phyloP scores from a whole-genome alignment of 2,888 invertebrate species.

The Glomeris marginata region DNA sequence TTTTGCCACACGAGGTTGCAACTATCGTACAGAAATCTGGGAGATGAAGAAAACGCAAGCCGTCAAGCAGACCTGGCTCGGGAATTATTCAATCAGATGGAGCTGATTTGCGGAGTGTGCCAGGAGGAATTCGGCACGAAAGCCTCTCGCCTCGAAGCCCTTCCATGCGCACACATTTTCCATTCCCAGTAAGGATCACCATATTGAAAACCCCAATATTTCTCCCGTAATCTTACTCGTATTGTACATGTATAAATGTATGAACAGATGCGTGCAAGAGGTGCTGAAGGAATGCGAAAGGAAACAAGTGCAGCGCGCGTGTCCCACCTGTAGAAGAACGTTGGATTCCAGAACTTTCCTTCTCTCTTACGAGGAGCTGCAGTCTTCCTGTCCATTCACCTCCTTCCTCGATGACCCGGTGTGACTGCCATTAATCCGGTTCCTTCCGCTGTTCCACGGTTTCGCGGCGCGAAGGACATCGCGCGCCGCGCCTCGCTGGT shows the following conservation, averaged over 20 bases:
- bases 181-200: constrained; percentile 35
- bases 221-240: too few species aligned
- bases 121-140: constrained; percentile 55
- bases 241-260: too few species aligned
- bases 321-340: constrained; percentile 54
- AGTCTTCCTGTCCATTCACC: constrained; percentile 9
- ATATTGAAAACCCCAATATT: too few species aligned
- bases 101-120: constrained; percentile 66
- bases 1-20: constrained; percentile 49
- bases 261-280: constrained; percentile 48
- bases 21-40: constrained; percentile 62
- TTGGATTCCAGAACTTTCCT: constrained; percentile 48
- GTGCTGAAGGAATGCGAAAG: constrained; percentile 43
- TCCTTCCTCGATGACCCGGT: constrained; percentile 8
- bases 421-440: constrained; percentile 1
- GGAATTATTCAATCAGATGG: constrained; percentile 49
- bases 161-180: constrained; percentile 74
- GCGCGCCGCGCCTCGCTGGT: too few species aligned
- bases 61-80: constrained; percentile 57
- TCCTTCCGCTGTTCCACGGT: too few species aligned
- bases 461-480: too few species aligned
- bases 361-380: constrained; percentile 31
- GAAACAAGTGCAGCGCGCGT: constrained; percentile 46
- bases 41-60: constrained; percentile 61
- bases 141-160: constrained; percentile 51